Base-by-base conservation (phyloP, 2,888 invertebrate genomes). In the Lysandra coridon region DNA sequence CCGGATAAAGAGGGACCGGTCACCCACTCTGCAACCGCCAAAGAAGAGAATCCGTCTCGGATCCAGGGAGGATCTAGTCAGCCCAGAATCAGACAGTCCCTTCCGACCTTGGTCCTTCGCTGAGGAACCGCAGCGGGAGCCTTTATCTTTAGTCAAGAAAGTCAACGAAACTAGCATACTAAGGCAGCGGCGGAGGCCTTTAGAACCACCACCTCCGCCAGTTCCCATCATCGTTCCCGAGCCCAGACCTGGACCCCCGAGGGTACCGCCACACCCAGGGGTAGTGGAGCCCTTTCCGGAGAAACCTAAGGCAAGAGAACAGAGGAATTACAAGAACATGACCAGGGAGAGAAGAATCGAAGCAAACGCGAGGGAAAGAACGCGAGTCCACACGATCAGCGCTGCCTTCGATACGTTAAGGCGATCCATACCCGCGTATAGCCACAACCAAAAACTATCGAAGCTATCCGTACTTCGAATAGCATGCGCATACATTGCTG, bases 321-420 rank as follows among this genome's bases (percentile, higher is more conserved):
- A 98, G 86, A 95, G 98, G 82, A 98, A 98, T 89, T 99, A 99
- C 91, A 99, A 99, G 88, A 99, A 98, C 89, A 98, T 99, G 98
- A 99, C 98, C 0, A 95, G 98, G 33, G 98, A 98, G 88, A 94
- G 99, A 83, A 95, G 99, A 83, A 98, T 99, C 87, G 99, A 99
- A 88, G 99, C 99, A 0, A 99, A 99, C 87, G 99, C 99, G 0
- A 95, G 99, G 5, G 99, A 99, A 88, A 93, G 99, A 80, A 98
- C 98, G 6, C 95, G 99, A 78, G 99, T 99, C 0, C 99, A 99
- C 89, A 99, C 99, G 0, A 99, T 99, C 83, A 98, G 98, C 86
- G 98, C 98, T 0, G 99, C 99, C 0, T 99, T 99, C 88, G 99
- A 99, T 83, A 98, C 97, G 0, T 93, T 99, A 12, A 95, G 99